Conservation (phyloP, 2,113 vertebrate species). For the Leptosomus discolor region DNA sequence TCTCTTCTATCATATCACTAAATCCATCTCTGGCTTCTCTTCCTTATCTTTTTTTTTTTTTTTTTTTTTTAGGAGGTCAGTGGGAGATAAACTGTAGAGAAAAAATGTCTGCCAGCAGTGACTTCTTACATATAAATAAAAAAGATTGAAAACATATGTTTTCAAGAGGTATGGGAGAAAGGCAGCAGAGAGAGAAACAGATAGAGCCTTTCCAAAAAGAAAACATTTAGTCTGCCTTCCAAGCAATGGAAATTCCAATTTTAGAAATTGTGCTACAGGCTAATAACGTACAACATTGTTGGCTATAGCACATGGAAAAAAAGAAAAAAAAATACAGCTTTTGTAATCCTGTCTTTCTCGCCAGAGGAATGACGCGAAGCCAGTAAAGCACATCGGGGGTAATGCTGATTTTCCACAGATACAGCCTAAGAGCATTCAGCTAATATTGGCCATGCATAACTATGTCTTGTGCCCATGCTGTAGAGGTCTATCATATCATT, state of each 20-base stretch:
- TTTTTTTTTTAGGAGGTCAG: neutral
- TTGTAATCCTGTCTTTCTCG: neutral
- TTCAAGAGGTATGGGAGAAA: neutral
- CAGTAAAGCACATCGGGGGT: neutral
- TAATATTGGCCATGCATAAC: neutral
- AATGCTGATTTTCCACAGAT: slow-evolving; percentile 25
- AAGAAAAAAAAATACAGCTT: neutral
- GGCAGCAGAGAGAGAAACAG: neutral
- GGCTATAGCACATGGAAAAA: slow-evolving; percentile 47
- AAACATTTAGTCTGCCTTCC: slow-evolving; percentile 33
- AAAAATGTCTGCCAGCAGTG: neutral
- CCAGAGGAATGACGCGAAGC: neutral
- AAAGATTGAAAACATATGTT: slow-evolving; percentile 25
- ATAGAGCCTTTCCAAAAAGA: slow-evolving; percentile 1
- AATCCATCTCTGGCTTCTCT: neutral
- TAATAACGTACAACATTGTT: neutral
- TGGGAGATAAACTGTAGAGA: neutral
- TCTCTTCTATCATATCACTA: neutral
- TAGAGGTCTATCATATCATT: neutral
- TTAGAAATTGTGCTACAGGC: slow-evolving; percentile 27
- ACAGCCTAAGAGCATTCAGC: neutral
- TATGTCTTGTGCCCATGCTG: neutral
- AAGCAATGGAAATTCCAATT: slow-evolving; percentile 60
- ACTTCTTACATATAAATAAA: neutral
- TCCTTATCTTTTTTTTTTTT: neutral